These are phyloP conservation scores for Bathynomus jamesi DNA, from an alignment of 1,140 invertebrate genomes.

Conservation along the genomic window DNA sequence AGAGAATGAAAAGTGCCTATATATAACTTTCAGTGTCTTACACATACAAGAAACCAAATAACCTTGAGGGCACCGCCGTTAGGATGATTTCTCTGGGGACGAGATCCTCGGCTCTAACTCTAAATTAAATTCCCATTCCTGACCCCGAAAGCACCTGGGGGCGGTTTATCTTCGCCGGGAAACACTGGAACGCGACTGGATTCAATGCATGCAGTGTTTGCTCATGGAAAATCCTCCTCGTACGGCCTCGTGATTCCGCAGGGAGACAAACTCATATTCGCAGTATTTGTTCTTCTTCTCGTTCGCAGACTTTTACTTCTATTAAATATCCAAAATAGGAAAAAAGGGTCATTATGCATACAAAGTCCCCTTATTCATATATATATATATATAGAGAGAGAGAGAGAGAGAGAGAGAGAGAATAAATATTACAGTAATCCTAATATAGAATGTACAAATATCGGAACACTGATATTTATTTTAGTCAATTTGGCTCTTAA, in stretches of 20 bases:
- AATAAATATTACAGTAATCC: no score
- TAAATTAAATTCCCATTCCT: not conserved
- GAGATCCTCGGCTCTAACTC: not conserved
- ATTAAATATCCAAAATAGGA: not conserved
- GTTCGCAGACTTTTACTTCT: not conserved
- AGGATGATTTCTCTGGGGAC: not conserved
- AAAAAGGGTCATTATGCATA: no score
- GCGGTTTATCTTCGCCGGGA: not conserved
- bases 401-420: no score
- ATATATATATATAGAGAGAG: constrained; percentile 1
- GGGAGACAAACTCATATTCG: not conserved
- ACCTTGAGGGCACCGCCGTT: not conserved
- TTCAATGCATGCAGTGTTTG: no score
- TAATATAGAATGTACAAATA: no score
- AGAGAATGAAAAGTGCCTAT: not conserved
- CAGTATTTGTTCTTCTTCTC: not conserved
- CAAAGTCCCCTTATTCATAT: not conserved
- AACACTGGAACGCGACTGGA: no score
- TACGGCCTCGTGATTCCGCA: not conserved
- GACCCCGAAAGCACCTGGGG: not conserved
- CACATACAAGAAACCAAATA: not conserved
- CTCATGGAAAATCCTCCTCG: no score
- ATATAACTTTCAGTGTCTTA: not conserved
- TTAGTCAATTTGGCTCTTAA: no score
- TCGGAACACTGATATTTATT: no score